Base-by-base conservation (phyloP, 2,888 invertebrate genomes). In the Nebria salina region DNA sequence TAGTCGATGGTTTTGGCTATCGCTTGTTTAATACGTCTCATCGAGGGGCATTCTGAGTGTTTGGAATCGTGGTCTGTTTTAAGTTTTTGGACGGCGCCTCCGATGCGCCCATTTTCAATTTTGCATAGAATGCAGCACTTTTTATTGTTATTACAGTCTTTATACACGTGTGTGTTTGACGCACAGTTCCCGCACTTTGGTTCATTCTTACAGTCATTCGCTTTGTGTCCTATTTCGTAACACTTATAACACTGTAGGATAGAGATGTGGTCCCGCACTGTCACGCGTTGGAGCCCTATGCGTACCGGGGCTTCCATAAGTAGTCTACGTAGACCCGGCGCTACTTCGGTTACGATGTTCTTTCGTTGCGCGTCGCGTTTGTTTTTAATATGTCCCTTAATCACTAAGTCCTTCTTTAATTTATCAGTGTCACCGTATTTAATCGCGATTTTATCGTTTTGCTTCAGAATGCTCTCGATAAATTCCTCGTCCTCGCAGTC, bases 131-230 rank as follows among this genome's bases (percentile, higher is more conserved):
- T 66, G 20, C 66, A 66, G 13, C 66, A 66, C 20, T 66, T 66
- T 66, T 20, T 66, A 20, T 66, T 66, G 7, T n/a, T 20, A 11
- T 66, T 66, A 66, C 66, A 66, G 15, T 66, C 15, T 66, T 66
- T 66, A 13, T 20, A 66, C 13, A 20, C 66, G 13, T 66, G 66
- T 13, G 43, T 43, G 43, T 66, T 66, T 0, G 15, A n/a, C n/a
- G 66, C 66, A 66, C 66, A 66, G 20, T 66, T 20, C 13, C 66
- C 66, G 20, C 66, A 66, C 7, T 20, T 66, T 66, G 6, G 66
- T 1, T 66, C 66, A 1, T n/a, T 20, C 13, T 66, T 66, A 66
- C 66, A 66, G 20, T 66, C 66, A 7, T 13, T 66, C 6, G 66
- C 0, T 66, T 66, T 66, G 20, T 66, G 66, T 20, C 66, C 66